Conservation (phyloP, 2,797 vertebrate genomes). For the Sebastes hubbsi region DNA sequence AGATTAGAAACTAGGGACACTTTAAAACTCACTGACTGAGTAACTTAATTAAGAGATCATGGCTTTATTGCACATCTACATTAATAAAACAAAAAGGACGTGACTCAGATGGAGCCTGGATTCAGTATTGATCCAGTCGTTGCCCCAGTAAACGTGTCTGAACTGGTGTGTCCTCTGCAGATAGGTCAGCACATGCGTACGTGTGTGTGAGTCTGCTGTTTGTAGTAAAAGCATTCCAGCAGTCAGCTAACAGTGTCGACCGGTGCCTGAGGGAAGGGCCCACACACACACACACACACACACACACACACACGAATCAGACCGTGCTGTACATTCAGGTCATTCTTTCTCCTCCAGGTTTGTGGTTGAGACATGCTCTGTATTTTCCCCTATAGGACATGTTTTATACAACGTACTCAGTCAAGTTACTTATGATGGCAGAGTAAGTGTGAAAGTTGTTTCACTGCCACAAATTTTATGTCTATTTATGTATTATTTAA, state of each 20-base stretch:
- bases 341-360: slow-evolving; percentile 59
- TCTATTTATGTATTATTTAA: background rate
- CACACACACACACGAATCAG: slow-evolving; percentile 31
- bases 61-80: background rate
- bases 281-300: slow-evolving; percentile 24
- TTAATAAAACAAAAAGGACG: slow-evolving; percentile 1
- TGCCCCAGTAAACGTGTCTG: slow-evolving; percentile 36
- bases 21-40: background rate
- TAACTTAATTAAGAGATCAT: background rate
- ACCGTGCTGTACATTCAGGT: slow-evolving; percentile 59
- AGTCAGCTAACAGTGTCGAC: slow-evolving; percentile 53
- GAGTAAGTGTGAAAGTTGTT: background rate
- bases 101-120: background rate
- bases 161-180: slow-evolving; percentile 37
- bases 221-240: slow-evolving; percentile 70
- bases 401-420: background rate
- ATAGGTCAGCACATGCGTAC: slow-evolving; percentile 45
- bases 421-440: background rate
- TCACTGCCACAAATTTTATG: background rate
- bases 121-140: slow-evolving; percentile 39
- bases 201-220: slow-evolving; percentile 41
- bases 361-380: slow-evolving; percentile 61
- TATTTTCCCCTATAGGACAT: slow-evolving; percentile 16
- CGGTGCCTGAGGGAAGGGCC: slow-evolving; percentile 52
- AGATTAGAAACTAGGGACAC: background rate